Conservation (phyloP, 1,140 invertebrate genomes). For the Stegodyphus dumicola region DNA sequence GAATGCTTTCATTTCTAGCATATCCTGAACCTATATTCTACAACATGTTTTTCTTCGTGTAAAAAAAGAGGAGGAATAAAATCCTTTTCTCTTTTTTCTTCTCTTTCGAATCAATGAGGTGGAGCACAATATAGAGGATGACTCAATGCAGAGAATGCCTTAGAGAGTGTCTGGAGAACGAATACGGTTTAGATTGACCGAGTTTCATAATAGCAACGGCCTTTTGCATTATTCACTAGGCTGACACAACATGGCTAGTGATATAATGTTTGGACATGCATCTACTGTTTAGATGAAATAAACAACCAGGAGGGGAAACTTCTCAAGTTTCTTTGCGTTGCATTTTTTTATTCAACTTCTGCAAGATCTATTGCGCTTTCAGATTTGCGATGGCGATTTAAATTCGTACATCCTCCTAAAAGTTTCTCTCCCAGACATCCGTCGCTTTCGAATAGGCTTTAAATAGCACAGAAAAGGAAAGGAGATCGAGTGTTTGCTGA, state of each 20-base stretch:
- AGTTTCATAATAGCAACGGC: conserved; percentile 28
- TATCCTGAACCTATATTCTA: conserved; percentile 21
- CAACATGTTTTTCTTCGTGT: not conserved
- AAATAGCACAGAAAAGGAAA: conserved; percentile 1
- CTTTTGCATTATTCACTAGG: conserved; percentile 35
- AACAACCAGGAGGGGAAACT: not conserved
- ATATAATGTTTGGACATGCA: conserved; percentile 2
- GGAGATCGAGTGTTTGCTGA: not conserved
- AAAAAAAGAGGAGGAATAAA: not conserved
- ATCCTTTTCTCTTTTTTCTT: not conserved
- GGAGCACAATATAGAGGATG: conserved; percentile 16
- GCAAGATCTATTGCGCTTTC: not conserved
- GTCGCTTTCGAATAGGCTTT: not conserved
- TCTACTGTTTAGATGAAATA: not conserved
- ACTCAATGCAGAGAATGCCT: conserved; percentile 14
- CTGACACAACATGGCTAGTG: not conserved
- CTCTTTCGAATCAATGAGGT: conserved; percentile 23
- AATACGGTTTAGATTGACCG: conserved; percentile 15
- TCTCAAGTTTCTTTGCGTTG: too few species aligned
- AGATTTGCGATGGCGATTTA: conserved; percentile 4
- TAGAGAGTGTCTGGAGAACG: not conserved
- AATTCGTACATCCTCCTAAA: not conserved
- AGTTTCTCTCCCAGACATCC: not conserved
- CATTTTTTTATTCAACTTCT: conserved; percentile 5
- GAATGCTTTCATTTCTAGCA: conserved; percentile 12